Base-by-base conservation (phyloP, 1,140 invertebrate genomes). In the Chrysomallon squamiferum region DNA sequence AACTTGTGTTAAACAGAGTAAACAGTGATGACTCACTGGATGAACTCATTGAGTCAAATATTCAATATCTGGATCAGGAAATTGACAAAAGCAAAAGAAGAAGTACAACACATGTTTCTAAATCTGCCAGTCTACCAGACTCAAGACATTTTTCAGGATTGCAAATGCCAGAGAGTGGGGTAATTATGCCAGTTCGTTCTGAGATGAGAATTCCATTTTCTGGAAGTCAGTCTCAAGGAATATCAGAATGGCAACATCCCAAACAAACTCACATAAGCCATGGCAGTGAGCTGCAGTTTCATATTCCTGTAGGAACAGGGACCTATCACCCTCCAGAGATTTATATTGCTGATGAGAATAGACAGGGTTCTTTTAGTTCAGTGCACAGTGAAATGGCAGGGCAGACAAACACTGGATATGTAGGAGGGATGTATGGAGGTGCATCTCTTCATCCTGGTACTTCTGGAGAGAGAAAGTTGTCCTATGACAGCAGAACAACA, bases 21-120 rank as follows among this genome's bases (percentile, higher is more conserved):
- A 47, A 38, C 56, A 50, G 6, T 41, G 65, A 75, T 52, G 80
- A 82, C 62, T 80, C 80, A 0, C 52, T 82, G 9, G 80, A 82
- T 59, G 80, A 82, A 41, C 65, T 82, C 3, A 77, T 82, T 15
- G 77, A 79, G 62, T 82, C 80, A 11, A 82, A 82, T 47, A 80
- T 78, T 58, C 77, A 80, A 57, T 82, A 81, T 63, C 52, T 82
- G 20, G 76, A 81, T 59, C 73, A 72, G 66, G 77, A 79, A 58
- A 74, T 77, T 18, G 75, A 62, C 43, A 63, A 50, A 25, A 30
- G 57, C 11, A 66, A 60, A 67, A 64, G 25, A 64, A 47, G 38
- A 27, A 20, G 2, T 15, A 25, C 2, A 22, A 20, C 6, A 38
- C 25, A 47, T 15, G 67, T 69, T 27, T 60, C 60, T 1, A 47